Evolutionary conservation across 2,113 vertebrate genomes (phyloP), one percentile per base, ranked within the genome.

Genomic region (Chaetodon trifascialis): DNA sequence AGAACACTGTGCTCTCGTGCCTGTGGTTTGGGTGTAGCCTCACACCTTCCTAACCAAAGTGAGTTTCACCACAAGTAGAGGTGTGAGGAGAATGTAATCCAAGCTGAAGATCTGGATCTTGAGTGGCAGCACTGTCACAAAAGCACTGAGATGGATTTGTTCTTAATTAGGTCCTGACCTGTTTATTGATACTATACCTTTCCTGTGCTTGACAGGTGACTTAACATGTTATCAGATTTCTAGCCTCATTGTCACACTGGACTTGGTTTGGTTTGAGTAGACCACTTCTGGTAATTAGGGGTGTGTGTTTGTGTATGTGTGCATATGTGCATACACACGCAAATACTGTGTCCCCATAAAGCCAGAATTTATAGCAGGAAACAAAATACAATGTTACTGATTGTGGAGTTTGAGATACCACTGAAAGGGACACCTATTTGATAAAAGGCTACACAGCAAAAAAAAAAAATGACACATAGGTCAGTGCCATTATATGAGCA

Each of bases 11-110:
- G 54, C 52, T 80, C 62, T 65, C 21, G 42, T 80, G 83, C 47
- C 21, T 92, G 88, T 92, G 90, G 83, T 86, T 91, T 87, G 80
- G 91, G 89, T 89, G 91, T 82, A 82, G 82, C 88, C 73, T 91
- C 82, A 76, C 91, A 88, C 82, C 86, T 84, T 56, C 55, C 42
- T 62, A 79, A 84, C 85, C 72, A 88, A 75, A 82, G 46, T 78
- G n/a, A 73, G 34, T 72, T 83, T 84, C 23, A 78, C 49, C 77
- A 66, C 63, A 80, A 55, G 58, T 65, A 52, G 47, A 72, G 52
- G 59, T 79, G 87, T 76, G 34, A 82, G 65, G 56, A 84, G 64
- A 82, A 78, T 73, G 62, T 36, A 47, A 86, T 77, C 60, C 38
- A 2, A 63, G 52, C 47, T 44, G 6, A 49, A 52, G 51, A 21